A percentile compares a stretch with the other conserved stretches of the same genome.
phyloP scores from a whole-genome alignment of 2,113 vertebrate species.

The Okapia johnstoni region DNA sequence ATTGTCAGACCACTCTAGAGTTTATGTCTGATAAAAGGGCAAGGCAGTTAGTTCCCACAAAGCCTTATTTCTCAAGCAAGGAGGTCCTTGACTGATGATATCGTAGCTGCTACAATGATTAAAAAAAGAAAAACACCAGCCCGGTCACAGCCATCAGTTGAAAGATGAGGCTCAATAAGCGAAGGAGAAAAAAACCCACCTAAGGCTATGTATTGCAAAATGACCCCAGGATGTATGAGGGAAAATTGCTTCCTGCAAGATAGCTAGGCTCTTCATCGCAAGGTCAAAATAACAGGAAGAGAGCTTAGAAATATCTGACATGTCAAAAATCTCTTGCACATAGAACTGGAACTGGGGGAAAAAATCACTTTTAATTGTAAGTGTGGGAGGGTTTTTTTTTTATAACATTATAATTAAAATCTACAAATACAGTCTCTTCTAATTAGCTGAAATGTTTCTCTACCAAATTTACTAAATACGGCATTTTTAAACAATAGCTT shows the following conservation, averaged over 20 bases:
- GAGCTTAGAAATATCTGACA: background rate
- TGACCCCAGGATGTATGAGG: background rate
- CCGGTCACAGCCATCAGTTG: background rate
- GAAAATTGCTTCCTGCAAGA: background rate
- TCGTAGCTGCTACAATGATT: background rate
- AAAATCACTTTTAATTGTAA: background rate
- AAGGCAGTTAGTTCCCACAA: background rate
- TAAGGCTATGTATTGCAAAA: background rate
- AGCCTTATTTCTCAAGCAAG: background rate
- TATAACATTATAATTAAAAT: background rate
- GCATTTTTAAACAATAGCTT: constrained; percentile 13
- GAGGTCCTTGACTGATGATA: background rate
- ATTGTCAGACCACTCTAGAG: background rate
- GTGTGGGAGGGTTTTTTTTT: background rate
- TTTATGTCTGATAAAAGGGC: background rate
- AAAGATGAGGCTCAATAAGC: background rate
- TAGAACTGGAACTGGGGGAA: background rate
- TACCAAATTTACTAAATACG: background rate
- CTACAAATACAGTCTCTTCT: background rate
- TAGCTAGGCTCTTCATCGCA: background rate
- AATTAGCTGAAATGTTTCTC: constrained; percentile 25
- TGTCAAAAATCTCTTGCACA: background rate
- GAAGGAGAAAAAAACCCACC: background rate
- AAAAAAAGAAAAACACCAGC: background rate
- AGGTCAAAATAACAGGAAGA: background rate